Conservation (phyloP, 2,888 invertebrate species). For the Vannuccia rotundouncinata region DNA sequence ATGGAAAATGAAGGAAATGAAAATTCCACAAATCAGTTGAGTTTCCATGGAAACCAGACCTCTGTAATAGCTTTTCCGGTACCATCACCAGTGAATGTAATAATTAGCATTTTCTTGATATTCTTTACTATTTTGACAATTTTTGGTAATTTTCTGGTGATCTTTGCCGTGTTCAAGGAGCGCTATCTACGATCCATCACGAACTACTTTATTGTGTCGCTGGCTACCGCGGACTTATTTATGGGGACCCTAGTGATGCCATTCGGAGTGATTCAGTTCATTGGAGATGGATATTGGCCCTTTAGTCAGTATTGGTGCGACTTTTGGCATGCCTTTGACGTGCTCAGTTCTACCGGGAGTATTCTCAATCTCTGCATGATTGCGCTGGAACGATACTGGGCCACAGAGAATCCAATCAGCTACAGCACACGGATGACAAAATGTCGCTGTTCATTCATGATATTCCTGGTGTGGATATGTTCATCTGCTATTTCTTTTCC, state of each 20-base stretch:
- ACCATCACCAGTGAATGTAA: too few species aligned
- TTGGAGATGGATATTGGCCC: conserved; percentile 64
- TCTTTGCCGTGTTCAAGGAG: conserved; percentile 37
- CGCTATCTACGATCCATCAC: conserved; percentile 36
- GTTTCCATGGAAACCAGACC: too few species aligned
- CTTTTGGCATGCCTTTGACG: conserved; percentile 91
- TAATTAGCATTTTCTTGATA: neutral
- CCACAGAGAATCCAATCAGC: conserved; percentile 95
- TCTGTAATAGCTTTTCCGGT: too few species aligned
- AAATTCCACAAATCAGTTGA: too few species aligned
- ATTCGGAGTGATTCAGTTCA: conserved; percentile 43
- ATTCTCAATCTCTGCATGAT: conserved; percentile 95
- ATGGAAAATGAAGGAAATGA: too few species aligned
- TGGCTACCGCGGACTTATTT: conserved; percentile 37
- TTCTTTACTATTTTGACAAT: conserved; percentile 28
- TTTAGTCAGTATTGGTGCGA: conserved; percentile 94
- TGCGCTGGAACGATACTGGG: conserved; percentile 92
- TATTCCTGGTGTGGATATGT: conserved; percentile 90
- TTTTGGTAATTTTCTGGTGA: conserved; percentile 36
- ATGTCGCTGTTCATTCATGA: conserved; percentile 74
- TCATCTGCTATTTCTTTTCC: conserved; percentile 95
- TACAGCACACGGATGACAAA: conserved; percentile 88
- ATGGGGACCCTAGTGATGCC: conserved; percentile 40
- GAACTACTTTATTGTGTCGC: conserved; percentile 39
- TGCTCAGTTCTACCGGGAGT: conserved; percentile 91